A percentile compares a stretch with the other conserved stretches of the same genome.
phyloP scores from a whole-genome alignment of 2,888 invertebrate species.

The Malthinus seriepunctatus region DNA sequence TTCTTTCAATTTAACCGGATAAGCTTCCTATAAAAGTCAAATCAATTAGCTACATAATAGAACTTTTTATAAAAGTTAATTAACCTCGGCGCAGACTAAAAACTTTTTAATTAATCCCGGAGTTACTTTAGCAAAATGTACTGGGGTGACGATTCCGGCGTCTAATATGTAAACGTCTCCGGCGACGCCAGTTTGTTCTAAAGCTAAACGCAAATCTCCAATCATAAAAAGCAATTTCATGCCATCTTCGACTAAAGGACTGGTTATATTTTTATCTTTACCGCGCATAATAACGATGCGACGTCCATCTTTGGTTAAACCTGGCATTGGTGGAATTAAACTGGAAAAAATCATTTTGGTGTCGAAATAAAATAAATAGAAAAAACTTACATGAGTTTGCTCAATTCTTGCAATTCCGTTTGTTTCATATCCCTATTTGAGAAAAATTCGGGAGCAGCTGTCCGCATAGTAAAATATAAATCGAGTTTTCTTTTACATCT shows the following conservation, averaged over 20 bases:
- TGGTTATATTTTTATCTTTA: constrained; percentile 69
- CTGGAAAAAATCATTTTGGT: constrained; percentile 53
- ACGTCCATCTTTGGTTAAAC: constrained; percentile 78
- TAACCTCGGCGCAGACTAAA: constrained; percentile 76
- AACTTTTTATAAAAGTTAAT: not conserved
- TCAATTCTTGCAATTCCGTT: constrained; percentile 72
- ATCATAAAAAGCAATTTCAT: constrained; percentile 86
- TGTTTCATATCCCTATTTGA: constrained; percentile 72
- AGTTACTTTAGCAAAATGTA: constrained; percentile 83
- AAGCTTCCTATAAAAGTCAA: constrained; percentile 74
- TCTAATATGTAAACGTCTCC: constrained; percentile 84
- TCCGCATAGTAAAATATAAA: constrained; percentile 86
- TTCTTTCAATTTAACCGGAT: constrained; percentile 85
- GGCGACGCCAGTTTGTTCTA: constrained; percentile 79
- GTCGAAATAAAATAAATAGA: not conserved
- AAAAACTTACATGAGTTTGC: constrained; percentile 68
- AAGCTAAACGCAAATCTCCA: constrained; percentile 77
- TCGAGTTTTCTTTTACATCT: constrained; percentile 84
- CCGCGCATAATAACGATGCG: constrained; percentile 77
- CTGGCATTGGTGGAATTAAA: constrained; percentile 79
- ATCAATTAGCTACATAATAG: not conserved
- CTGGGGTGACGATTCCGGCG: constrained; percentile 76
- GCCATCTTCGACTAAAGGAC: constrained; percentile 73
- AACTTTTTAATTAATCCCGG: constrained; percentile 83
- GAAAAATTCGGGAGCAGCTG: constrained; percentile 83